Percentiles rank a stretch among this genome's conserved stretches.
These are phyloP conservation scores for Folsomia manolachei DNA, from an alignment of 2,888 invertebrate genomes.

Conservation along the genomic window DNA sequence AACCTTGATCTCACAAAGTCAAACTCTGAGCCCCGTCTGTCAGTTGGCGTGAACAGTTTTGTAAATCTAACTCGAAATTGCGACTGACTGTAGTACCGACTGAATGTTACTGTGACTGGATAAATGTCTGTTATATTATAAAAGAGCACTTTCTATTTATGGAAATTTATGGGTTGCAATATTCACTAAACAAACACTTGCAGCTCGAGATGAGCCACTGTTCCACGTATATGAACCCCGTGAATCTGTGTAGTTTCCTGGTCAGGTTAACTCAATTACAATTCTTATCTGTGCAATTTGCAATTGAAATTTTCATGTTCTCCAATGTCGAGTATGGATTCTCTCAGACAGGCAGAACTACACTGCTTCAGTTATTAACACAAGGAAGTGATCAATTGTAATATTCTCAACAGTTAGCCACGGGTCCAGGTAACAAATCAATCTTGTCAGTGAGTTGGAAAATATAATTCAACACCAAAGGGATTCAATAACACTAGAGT, in stretches of 20 bases:
- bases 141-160: constrained; percentile 3
- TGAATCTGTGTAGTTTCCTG: not conserved
- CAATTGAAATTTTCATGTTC: constrained; percentile 14
- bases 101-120: too few relatives aligned
- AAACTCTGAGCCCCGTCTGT: too few relatives aligned
- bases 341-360: not conserved
- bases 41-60: not conserved
- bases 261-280: constrained; percentile 4
- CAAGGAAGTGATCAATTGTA: too few relatives aligned
- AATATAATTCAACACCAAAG: too few relatives aligned
- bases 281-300: constrained; percentile 11
- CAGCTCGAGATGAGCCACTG: not conserved
- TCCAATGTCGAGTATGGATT: not conserved
- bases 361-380: not conserved
- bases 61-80: not conserved
- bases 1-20: not conserved
- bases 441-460: not conserved
- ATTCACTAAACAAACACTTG: constrained; percentile 19
- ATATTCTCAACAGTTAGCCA: too few relatives aligned
- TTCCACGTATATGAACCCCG: not conserved
- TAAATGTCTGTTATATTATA: not conserved
- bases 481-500: not conserved
- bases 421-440: not conserved
- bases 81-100: not conserved
- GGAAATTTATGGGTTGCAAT: constrained; percentile 10